Base-by-base conservation (phyloP, 2,797 vertebrate genomes). In the Mus caroli region DNA sequence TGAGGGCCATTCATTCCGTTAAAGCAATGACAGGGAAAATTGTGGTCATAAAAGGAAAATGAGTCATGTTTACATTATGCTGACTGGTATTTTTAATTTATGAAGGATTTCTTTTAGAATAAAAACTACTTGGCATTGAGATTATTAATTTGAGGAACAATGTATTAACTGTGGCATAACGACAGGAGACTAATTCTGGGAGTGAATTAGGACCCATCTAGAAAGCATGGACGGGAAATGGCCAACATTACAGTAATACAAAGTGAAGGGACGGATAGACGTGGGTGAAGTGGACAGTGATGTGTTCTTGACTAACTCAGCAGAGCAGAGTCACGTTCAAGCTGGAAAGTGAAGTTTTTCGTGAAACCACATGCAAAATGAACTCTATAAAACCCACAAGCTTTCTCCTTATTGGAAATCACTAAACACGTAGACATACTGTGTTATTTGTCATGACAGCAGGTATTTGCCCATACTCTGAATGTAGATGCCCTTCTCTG, bases 121-220 rank as follows among this genome's bases (percentile, higher is more conserved):
- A 40, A 12, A 54, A 93, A 69, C 34, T 84, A 52, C 80, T 91
- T 90, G 22, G 13, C 50, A 90, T 43, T 85, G 22, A 6, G 31
- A 28, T 92, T 83, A 89, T 52, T 91, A 28, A 82, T 54, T 43
- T 86, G 71, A 91, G 71, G 84, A 67, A 94, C 94, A 88, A 58
- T 91, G 31, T 84, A 37, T 67, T 86, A 75, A 52, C 40, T 64
- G 26, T 77, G 71, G 26, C 76, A 77, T 17, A 37, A 84, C 64
- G 24, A 77, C 75, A 78, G 19, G 52, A 90, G 22, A 67, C 8
- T 46, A 22, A 75, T 75, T 85, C 88, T 50, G 43, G 1, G 22
- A 82, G 24, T 24, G 2, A 4, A 60, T 93, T 93, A 40, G 28
- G 93, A 83, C 88, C 31, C 7, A 67, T 24, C 67, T 37, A 85